Base-by-base conservation (phyloP, 1,140 invertebrate genomes). In the Theocolax elegans region DNA sequence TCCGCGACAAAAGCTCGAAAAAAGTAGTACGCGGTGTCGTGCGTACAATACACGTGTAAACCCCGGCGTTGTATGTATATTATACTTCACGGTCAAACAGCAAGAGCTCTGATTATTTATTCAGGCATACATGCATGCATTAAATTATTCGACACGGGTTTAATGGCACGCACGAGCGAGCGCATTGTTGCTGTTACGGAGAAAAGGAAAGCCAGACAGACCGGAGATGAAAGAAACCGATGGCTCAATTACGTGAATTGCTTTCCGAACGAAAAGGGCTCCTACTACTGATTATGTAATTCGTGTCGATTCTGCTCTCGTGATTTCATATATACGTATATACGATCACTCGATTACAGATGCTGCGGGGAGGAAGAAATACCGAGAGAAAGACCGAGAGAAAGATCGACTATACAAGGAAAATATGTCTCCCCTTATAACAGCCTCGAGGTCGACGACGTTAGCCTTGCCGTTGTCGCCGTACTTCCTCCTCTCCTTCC, bases 181-280 rank as follows among this genome's bases (percentile, higher is more conserved):
- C 60, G 29, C 60, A 63, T 63, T 63, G 60, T 63, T 49, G 42
- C 3, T 49, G 40, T 0, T n/a, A 38, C 21, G 21, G 13, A 3
- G 6, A 29, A 44, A 46, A 49, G 15, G 60, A n/a, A n/a, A 49
- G 60, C 13, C 15, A 7, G 38, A 10, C 7, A 29, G 7, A 25
- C 10, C 19, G 21, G 23, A 21, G 42, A 9, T 6, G 51, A 54
- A 49, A 49, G 17, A 21, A 49, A 49, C 4, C 58, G 60, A 63
- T 25, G 46, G 44, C 60, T 63, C 60, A 63, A 63, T 63, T 63
- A 63, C 44, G 60, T 31, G 29, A 63, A 63, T 63, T 48, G 60
- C 60, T 35, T 42, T 49, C 44, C 13, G 35, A 42, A 23, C 0
- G 56, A 7, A 38, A 38, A 2, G 35, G 29, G 31, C 4, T 25